Evolutionary conservation across 2,888 invertebrate genomes (phyloP), one percentile per base, ranked within the genome.

Genomic region (Sinelater perroti): DNA sequence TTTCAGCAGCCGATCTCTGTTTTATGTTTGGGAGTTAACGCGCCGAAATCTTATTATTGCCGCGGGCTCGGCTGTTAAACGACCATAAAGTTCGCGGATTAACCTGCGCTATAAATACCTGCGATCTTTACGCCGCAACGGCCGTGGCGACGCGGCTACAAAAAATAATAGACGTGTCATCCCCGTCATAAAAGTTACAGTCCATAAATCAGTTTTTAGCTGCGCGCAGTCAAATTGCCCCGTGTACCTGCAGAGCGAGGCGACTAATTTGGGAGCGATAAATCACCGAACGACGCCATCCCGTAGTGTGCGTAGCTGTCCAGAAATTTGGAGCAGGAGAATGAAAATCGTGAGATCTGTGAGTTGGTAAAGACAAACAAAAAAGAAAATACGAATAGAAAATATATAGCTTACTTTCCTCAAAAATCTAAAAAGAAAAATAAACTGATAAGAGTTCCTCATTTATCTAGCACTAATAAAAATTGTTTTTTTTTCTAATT

Each of bases 121-220:
- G 63, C 66, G 64, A 68, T 69, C 69, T 70, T 71, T 69, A 70
- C 67, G 71, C 69, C 67, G 69, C 66, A 67, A 69, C 71, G 71
- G 69, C 66, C 72, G 68, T 71, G 69, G 68, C 66, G 57, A 60
- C 64, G 64, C 64, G 60, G 64, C 64, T 60, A 70, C 68, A 70
- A 67, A 71, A 71, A 72, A 72, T 71, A 68, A 70, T 70, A 68
- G 68, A 69, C 70, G 67, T 71, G 66, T 70, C 70, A 68, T 56
- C 56, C 67, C 67, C 70, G 71, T 73, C 72, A 74, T 74, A 73
- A 73, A 74, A 71, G 69, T 73, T 73, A 74, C 72, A 66, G 74
- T 65, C 72, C 60, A 67, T 74, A 74, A 73, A 74, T 74, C 73
- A 72, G 69, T 68, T 70, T 71, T 73, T 72, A 72, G 68, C 65